These are phyloP conservation scores for Conistra vaccinii DNA, from an alignment of 2,888 invertebrate species.

Conservation along the genomic window DNA sequence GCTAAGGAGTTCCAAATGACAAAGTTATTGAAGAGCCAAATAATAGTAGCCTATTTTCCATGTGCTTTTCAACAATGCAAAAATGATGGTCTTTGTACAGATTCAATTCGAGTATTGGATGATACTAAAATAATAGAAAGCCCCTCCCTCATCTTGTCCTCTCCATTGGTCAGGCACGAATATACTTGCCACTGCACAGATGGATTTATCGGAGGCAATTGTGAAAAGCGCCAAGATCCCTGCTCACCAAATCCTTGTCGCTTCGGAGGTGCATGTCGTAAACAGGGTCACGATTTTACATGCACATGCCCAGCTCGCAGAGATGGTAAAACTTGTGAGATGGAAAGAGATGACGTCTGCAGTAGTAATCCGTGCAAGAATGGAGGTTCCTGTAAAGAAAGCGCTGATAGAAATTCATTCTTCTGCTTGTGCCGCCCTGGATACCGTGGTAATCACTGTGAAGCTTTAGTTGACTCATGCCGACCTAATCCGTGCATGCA, in stretches of 20 bases:
- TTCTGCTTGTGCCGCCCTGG: constrained; percentile 98
- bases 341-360: constrained; percentile 96
- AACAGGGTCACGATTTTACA: constrained; percentile 95
- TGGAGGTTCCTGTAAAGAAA: constrained; percentile 97
- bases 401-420: constrained; percentile 96
- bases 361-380: constrained; percentile 96
- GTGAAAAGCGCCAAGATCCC: constrained; percentile 97
- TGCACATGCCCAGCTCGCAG: constrained; percentile 95
- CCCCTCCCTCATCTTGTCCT: constrained; percentile 95
- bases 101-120: constrained; percentile 92
- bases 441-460: constrained; percentile 97
- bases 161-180: constrained; percentile 94
- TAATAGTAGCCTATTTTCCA: constrained; percentile 94
- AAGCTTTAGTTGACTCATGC: constrained; percentile 96
- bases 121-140: constrained; percentile 95
- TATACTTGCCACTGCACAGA: constrained; percentile 95
- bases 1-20: constrained; percentile 92
- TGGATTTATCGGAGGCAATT: constrained; percentile 95
- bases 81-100: constrained; percentile 95
- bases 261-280: constrained; percentile 95
- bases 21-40: constrained; percentile 91
- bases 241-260: constrained; percentile 97
- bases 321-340: constrained; percentile 96
- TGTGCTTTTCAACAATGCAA: constrained; percentile 94
- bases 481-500: constrained; percentile 97